Base-by-base conservation (phyloP, 1,140 invertebrate species). In the Venustaconcha ellipsiformis region DNA sequence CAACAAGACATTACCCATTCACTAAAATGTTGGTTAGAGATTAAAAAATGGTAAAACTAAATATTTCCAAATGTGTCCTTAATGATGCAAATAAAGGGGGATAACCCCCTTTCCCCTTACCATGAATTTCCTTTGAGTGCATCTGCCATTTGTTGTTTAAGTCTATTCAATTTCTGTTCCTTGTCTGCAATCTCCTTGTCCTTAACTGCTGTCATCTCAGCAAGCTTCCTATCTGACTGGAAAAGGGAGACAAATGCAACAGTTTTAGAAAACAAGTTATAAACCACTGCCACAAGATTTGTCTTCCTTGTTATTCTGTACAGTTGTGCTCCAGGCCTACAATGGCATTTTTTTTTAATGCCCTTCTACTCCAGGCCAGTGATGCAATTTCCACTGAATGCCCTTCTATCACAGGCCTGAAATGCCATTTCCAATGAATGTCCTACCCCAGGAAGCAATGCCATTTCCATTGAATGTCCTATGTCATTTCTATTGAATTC, bases 141-240 rank as follows among this genome's bases (percentile, higher is more conserved):
- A 37, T 87, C 86, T 65, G 87, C 87, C 82, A 88, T 88, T 73
- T 88, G 87, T 62, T 79, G 76, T 70, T 88, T 88, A 18, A 88
- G 67, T 70, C 81, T 78, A 56, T 66, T 71, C 23, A 88, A 69
- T 76, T 87, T 88, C 55, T 82, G 78, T 60, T 88, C 87, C 70
- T 77, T 80, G 69, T 82, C 77, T 26, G 76, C 79, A 15, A 88
- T 84, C 66, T 85, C 81, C 68, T 82, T 76, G 59, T 84, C 80
- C 59, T 86, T 85, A 20, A 70, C 70, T 57, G 63, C 74, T 13
- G 72, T 71, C 37, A 79, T 63, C 15, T 83, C 80, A 37, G 56
- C 66, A 20, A 85, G 64, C 30, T 72, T 78, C 56, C 78, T 70
- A 26, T 83, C 80, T 57, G 78, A 60, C 84, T 86, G 70, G 23